Base-by-base conservation (phyloP, 2,113 vertebrate genomes). In the Brachyhypopomus occidentalis region DNA sequence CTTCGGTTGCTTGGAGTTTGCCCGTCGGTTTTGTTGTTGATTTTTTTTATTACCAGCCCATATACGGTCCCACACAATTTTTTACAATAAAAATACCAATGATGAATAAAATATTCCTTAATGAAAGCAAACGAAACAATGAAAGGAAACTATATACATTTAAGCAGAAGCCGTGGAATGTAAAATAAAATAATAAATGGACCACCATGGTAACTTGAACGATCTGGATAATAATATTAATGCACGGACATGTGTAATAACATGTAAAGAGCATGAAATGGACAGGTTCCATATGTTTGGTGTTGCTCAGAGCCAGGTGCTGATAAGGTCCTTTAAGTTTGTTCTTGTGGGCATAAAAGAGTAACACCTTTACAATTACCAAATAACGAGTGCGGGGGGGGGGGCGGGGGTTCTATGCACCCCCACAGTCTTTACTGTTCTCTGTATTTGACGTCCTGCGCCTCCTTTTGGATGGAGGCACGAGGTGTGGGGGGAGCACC, bases 381-480 rank as follows among this genome's bases (percentile, higher is more conserved):
- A 23, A 34, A 45, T 52, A 52, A 52, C 12, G 14, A 2, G 45
- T 5, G 12, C 1, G 12, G 2, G 41, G 41, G 41, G 41, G 8
- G 8, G 12, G 12, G 9, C 34, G 4, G 38, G 66, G 41, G 12
- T 0, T 69, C 48, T 78, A 78, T 34, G 20, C 14, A 67, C 23
- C 27, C n/a, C 12, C 66, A 30, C 69, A 11, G 60, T 80, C 67
- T 14, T 52, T 25, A 22, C 5, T 63, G 45, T 17, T 70, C 60
- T 56, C 75, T 22, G 23, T 8, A 14, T 25, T 74, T 14, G 92
- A 93, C 36, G 90, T 91, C 83, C 92, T 94, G 5, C 91, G 90
- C 9, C 87, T 85, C 17, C 94, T 90, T 86, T 97, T 97, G 36
- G 95, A 96, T 0, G 96, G 96, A 0, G 96, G 96, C 84, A 97